These are phyloP conservation scores for Petrocephalus zakoni DNA, from an alignment of 2,113 vertebrate genomes.

Conservation along the genomic window DNA sequence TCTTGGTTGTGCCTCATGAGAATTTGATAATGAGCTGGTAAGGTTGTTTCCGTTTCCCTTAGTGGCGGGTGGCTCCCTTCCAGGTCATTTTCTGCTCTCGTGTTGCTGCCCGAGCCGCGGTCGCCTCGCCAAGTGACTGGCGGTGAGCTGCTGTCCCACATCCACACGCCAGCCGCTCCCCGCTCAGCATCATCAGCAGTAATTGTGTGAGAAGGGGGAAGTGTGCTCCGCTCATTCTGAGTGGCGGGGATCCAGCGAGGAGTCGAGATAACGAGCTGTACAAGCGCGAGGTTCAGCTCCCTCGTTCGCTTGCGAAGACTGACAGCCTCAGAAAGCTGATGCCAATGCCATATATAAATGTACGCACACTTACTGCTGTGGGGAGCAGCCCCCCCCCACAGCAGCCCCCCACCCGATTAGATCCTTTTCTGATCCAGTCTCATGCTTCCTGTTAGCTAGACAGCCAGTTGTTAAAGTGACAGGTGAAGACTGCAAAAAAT, in stretches of 20 bases:
- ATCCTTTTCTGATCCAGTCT: not conserved
- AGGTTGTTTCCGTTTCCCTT: slow-evolving; percentile 31
- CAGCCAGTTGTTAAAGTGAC: not conserved
- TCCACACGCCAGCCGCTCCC: not conserved
- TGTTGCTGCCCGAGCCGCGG: not conserved
- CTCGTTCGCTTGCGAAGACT: slow-evolving; percentile 5
- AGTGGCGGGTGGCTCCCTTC: slow-evolving; percentile 36
- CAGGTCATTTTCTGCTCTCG: slow-evolving; percentile 6
- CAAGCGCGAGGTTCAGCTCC: slow-evolving; percentile 2
- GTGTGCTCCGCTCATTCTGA: not conserved
- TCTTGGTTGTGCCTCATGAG: slow-evolving; percentile 15
- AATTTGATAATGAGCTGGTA: slow-evolving; percentile 29
- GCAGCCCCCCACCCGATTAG: not conserved
- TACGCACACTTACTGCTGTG: not conserved
- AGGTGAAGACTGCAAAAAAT: not conserved
- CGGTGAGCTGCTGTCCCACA: slow-evolving; percentile 4
- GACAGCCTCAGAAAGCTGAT: not conserved
- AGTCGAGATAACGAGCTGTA: slow-evolving; percentile 17
- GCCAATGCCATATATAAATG: not conserved
- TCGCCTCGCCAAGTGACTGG: not conserved
- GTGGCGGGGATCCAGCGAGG: not conserved
- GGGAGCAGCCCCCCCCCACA: not conserved
- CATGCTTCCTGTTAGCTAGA: not conserved
- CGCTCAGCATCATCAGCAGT: slow-evolving; percentile 5
- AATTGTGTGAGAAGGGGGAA: slow-evolving; percentile 8